These are phyloP conservation scores for Crocuta crocuta DNA, from an alignment of 2,113 vertebrate genomes.

Conservation along the genomic window DNA sequence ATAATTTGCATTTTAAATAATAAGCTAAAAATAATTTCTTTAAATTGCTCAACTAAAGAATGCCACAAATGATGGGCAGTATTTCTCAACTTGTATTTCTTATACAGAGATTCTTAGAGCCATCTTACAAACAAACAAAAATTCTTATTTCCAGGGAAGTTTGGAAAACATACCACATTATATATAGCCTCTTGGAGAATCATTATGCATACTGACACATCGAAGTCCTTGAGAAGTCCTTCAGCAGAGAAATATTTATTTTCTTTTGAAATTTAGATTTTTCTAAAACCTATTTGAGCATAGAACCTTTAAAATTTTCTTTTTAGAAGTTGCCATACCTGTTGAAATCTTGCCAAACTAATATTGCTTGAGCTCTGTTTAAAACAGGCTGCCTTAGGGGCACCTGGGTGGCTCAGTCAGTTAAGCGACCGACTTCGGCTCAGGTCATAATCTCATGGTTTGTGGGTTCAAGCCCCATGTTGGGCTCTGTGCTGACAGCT, in stretches of 20 bases:
- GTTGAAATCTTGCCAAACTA: neutral
- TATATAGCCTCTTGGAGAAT: neutral
- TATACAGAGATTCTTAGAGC: neutral
- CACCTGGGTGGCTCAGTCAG: too few species aligned
- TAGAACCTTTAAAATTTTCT: neutral
- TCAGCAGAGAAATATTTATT: neutral
- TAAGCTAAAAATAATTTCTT: neutral
- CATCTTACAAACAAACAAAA: neutral
- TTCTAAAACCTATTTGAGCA: neutral
- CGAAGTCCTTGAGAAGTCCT: neutral
- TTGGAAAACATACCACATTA: neutral
- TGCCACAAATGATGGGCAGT: neutral
- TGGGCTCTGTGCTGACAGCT: too few species aligned
- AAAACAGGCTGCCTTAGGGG: neutral
- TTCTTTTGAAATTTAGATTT: slow-evolving; percentile 14
- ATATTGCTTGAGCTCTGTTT: neutral
- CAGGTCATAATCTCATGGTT: too few species aligned
- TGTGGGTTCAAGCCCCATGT: too few species aligned
- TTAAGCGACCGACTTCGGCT: too few species aligned
- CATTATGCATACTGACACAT: neutral
- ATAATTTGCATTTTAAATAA: neutral
- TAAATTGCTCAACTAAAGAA: neutral
- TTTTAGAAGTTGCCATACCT: neutral
- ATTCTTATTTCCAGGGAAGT: neutral
- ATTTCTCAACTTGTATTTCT: neutral